Evolutionary conservation across 2,113 vertebrate genomes (phyloP), one percentile per base, ranked within the genome.

Genomic region (Zosterops borbonicus): DNA sequence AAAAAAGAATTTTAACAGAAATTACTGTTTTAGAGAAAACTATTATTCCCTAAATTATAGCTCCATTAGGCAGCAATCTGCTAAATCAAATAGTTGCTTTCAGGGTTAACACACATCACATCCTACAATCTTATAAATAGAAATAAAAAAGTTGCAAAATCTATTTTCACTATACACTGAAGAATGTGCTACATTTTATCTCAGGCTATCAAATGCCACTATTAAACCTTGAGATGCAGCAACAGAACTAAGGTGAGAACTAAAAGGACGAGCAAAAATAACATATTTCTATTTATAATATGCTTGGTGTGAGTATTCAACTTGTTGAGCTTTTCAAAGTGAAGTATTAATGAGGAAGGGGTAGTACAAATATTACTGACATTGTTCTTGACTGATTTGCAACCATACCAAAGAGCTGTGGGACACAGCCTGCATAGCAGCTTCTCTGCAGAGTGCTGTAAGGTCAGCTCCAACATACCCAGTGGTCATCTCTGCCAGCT

Each of bases 381-480:
- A 44, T 12, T 25, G 35, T 8, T 77, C 83, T 60, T 22, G 56
- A 63, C 29, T 58, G 31, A 74, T 84, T 3, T 55, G 58, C 55
- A 74, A 46, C 37, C 97, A 92, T 98, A 99, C 99, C 98, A 97
- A 98, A 49, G 97, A 85, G 46, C 89, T 94, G 47, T 94, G 98
- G n/a, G 98, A 97, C 69, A 99, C 41, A 46, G 98, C 98, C 11
- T 97, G 97, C 98, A 99, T 96, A n/a, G 98, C 98, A 21, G 99
- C 99, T 86, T 99, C 99, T 85, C 99, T 97, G 97, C 99, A 99
- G 89, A 99, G 98, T 3, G 99, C 99, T 5, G 98, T 98, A 55
- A 99, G 98, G 95, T 99, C 99, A 22, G 99, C 99, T 42, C 99
- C 99, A 8, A 99, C 99, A 7, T 98, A 99, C 29, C 99, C 99